Base-by-base conservation (phyloP, 2,113 vertebrate species). In the Holacanthus passer region DNA sequence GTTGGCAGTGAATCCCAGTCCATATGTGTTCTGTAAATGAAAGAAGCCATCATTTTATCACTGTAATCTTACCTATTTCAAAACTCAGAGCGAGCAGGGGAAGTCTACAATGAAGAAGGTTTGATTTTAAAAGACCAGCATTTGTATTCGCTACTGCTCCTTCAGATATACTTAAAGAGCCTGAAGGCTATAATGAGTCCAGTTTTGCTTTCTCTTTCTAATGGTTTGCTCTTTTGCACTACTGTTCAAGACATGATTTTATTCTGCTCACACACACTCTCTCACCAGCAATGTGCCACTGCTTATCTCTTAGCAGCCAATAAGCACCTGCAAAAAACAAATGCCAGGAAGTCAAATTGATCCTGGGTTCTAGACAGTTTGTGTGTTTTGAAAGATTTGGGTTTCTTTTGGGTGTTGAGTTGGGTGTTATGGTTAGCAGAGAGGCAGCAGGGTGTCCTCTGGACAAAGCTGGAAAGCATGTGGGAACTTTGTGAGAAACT, bases 321-420 rank as follows among this genome's bases (percentile, higher is more conserved):
- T 74, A 66, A 80, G 68, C 7, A 12, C 14, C 65, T 17, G 37
- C 59, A 76, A 86, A 89, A 78, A 66, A 27, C 35, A 87, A 83
- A 87, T 92, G 88, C 89, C 90, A 86, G 47, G 50, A 89, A 84
- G 73, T 86, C 71, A 79, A 89, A 81, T 83, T 79, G 78, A 89
- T 83, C 66, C 68, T 52, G 19, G n/a, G 24, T 35, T 68, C 14
- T 29, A 43, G 68, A 78, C 32, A 22, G 66, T 82, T 82, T 78
- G 65, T 70, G 29, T 66, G 50, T 73, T 69, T 68, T 71, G 62
- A 77, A 62, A 73, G 84, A 45, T 60, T 82, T 17, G 32, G 72
- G 48, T 12, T 17, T 67, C 70, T 77, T 31, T 75, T 20, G 50
- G 55, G 58, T 47, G 24, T 39, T 75, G 53, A 83, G 58, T 66